Evolutionary conservation across 2,888 invertebrate genomes (phyloP).

Genomic region (Trichopria drosophilae): DNA sequence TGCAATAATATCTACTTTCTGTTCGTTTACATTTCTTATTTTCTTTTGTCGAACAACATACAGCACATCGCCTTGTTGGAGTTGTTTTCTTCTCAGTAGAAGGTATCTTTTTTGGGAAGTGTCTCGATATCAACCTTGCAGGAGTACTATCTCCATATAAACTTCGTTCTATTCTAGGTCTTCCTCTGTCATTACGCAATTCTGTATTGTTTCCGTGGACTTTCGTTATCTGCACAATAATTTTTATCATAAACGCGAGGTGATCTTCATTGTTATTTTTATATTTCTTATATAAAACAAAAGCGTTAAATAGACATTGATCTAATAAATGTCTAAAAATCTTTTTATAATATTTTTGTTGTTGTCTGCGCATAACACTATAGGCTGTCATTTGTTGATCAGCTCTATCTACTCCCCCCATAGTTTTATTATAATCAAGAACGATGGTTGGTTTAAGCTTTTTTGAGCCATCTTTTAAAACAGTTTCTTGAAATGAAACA

Average conservation of each 20-base stretch:
- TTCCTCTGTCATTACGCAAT: too few relatives aligned
- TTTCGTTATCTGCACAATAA: too few relatives aligned
- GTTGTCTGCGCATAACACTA: not conserved
- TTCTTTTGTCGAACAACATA: not conserved
- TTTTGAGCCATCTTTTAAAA: constrained; percentile 1
- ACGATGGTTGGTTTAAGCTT: constrained; percentile 16
- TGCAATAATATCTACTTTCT: constrained; percentile 2
- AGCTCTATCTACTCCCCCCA: constrained; percentile 12
- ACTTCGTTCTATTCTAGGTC: not conserved
- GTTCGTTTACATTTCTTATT: not conserved
- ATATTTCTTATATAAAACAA: too few relatives aligned
- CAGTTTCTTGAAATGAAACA: constrained; percentile 11
- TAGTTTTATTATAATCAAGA: constrained; percentile 11
- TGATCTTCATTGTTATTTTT: too few relatives aligned
- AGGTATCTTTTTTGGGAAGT: not conserved
- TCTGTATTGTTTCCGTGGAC: too few relatives aligned
- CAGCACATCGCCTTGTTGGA: not conserved
- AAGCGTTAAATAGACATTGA: too few relatives aligned
- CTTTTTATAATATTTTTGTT: constrained; percentile 6
- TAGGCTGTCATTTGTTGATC: constrained; percentile 9
- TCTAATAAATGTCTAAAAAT: too few relatives aligned
- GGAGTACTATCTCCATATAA: constrained; percentile 5
- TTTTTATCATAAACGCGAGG: too few relatives aligned
- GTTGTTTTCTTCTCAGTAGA: not conserved
- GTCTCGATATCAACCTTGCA: not conserved